Percentiles rank a stretch among this genome's conserved stretches.
Conservation (phyloP, 2,113 vertebrate genomes). For the Odontesthes bonariensis region DNA sequence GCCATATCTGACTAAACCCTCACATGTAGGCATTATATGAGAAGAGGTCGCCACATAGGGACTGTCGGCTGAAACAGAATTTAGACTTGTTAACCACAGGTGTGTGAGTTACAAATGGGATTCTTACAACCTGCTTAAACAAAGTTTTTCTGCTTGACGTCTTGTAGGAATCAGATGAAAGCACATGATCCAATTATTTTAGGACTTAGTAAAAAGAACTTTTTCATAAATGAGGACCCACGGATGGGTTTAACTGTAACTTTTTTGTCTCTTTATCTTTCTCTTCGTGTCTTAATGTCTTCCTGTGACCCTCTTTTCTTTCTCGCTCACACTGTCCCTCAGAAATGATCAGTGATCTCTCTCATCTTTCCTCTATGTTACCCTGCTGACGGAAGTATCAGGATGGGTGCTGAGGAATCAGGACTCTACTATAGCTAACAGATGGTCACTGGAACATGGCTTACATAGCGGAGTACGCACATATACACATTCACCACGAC, state of each 20-base stretch:
- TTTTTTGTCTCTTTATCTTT: not conserved
- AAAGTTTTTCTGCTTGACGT: no score
- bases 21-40: not conserved
- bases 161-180: no score
- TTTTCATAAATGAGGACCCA: not conserved
- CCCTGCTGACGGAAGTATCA: conserved; percentile 10
- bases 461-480: conserved; percentile 42
- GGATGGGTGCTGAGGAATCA: conserved; percentile 42
- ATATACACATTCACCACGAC: conserved; percentile 34
- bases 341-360: not conserved
- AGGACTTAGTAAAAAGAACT: not conserved
- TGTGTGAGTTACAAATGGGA: no score
- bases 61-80: not conserved
- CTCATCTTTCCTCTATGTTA: not conserved
- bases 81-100: not conserved
- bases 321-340: not conserved
- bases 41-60: not conserved
- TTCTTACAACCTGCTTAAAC: no score
- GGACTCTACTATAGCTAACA: conserved; percentile 64
- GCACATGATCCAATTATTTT: no score
- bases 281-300: not conserved
- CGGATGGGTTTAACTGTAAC: no score
- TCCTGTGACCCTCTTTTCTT: not conserved
- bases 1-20: no score
- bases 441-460: conserved; percentile 67